phyloP scores from a whole-genome alignment of 1,140 invertebrate species.

The Diachasma alloeum region DNA sequence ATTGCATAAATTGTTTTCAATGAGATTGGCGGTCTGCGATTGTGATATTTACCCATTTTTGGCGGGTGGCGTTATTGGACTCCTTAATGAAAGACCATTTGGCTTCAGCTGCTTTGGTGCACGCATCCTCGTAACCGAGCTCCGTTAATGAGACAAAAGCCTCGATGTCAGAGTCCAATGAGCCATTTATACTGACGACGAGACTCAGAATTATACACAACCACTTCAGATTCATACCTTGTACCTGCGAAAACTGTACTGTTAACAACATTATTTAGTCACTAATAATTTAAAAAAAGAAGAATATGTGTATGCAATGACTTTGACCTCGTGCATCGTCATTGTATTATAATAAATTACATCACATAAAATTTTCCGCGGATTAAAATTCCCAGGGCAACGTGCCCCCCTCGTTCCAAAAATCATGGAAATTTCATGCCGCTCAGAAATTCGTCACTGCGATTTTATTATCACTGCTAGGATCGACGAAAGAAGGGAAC shows the following conservation, averaged over 20 bases:
- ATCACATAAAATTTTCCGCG: too few species aligned
- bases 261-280: not conserved
- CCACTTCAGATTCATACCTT: slow-evolving; percentile 47
- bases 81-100: slow-evolving; percentile 51
- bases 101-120: slow-evolving; percentile 40
- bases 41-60: slow-evolving; percentile 44
- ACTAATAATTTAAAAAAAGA: too few species aligned
- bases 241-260: slow-evolving; percentile 9
- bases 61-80: slow-evolving; percentile 37
- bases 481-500: too few species aligned
- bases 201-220: slow-evolving; percentile 37
- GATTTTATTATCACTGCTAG: too few species aligned
- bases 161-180: slow-evolving; percentile 20
- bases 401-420: too few species aligned
- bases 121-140: slow-evolving; percentile 54
- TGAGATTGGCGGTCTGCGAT: not conserved
- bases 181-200: slow-evolving; percentile 21
- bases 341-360: too few species aligned
- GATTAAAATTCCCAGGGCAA: too few species aligned
- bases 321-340: too few species aligned
- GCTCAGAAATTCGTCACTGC: too few species aligned
- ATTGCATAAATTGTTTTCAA: too few species aligned
- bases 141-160: slow-evolving; percentile 46
- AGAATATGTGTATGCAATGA: too few species aligned
- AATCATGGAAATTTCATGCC: too few species aligned